Percentiles rank a stretch among this genome's conserved stretches.
Conservation (phyloP, 1,140 invertebrate species). For the Wiebesia pumilae region DNA sequence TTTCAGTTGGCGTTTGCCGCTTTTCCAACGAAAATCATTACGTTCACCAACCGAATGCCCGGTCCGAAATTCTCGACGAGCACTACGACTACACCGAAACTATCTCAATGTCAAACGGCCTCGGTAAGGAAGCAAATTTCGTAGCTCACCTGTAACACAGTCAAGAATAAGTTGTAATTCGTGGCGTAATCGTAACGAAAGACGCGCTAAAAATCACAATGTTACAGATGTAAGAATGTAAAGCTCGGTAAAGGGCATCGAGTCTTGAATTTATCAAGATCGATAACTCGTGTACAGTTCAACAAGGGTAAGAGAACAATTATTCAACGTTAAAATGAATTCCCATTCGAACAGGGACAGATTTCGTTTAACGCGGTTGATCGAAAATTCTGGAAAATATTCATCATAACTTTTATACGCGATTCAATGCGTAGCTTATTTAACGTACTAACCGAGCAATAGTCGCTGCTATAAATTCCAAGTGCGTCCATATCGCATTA, state of each 20-base stretch:
- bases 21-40: neutral
- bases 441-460: neutral
- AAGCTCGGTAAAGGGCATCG: neutral
- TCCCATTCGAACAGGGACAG: neutral
- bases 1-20: too few species aligned
- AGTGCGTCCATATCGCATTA: neutral
- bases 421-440: neutral
- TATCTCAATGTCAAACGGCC: neutral
- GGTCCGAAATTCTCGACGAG: neutral
- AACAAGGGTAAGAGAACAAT: neutral
- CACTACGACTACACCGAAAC: neutral
- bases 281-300: neutral
- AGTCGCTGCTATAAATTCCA: neutral
- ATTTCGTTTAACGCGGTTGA: neutral
- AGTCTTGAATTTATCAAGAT: neutral
- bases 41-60: neutral
- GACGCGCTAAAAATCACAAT: neutral
- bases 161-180: neutral
- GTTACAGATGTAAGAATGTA: neutral
- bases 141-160: conserved; percentile 38
- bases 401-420: neutral
- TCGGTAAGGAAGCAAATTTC: neutral
- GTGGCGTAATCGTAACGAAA: neutral
- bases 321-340: neutral
- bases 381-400: neutral